Evolutionary conservation across 2,113 vertebrate species (phyloP).

Genomic region (Onychostruthus taczanowskii): DNA sequence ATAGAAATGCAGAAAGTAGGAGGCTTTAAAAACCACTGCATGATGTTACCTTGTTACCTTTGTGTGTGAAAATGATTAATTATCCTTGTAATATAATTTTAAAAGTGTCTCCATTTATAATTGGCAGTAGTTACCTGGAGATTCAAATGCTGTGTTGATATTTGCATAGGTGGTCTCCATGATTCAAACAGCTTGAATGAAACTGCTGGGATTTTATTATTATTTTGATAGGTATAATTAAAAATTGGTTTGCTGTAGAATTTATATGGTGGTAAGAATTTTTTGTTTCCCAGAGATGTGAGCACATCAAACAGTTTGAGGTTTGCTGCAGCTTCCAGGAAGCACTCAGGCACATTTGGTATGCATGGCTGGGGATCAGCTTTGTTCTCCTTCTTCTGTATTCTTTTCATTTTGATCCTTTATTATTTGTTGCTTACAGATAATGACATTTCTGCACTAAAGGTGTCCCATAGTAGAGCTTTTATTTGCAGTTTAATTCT

Average conservation of each 20-base stretch:
- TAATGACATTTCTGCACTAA: background rate
- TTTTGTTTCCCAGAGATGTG: background rate
- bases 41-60: background rate
- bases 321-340: slow-evolving; percentile 38
- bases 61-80: slow-evolving; percentile 31
- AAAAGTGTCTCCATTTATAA: slow-evolving; percentile 7
- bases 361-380: background rate
- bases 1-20: background rate
- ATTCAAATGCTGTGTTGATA: background rate
- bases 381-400: background rate
- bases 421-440: background rate
- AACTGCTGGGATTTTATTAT: background rate
- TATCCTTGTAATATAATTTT: slow-evolving; percentile 7
- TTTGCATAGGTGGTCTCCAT: background rate
- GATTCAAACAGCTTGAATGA: background rate
- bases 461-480: background rate
- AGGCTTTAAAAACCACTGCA: background rate
- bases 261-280: slow-evolving; percentile 9
- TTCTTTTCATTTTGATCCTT: background rate
- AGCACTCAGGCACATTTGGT: background rate
- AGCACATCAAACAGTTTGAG: slow-evolving; percentile 42
- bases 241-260: slow-evolving; percentile 12
- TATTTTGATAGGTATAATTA: slow-evolving; percentile 47
- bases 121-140: background rate
- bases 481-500: background rate